Evolutionary conservation across 2,888 invertebrate genomes (phyloP).

Genomic region (Eupithecia subfuscata): DNA sequence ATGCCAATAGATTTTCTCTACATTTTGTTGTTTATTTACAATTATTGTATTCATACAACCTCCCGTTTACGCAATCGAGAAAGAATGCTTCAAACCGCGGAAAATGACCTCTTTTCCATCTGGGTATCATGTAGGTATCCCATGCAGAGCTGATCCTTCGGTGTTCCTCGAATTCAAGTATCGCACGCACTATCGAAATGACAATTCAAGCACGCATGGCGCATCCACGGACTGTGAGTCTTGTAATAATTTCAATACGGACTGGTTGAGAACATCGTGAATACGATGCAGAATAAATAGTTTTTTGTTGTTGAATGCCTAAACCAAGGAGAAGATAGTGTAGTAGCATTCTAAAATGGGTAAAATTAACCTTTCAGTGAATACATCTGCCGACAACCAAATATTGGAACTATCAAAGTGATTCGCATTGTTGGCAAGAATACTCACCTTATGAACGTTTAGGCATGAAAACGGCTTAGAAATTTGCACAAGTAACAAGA

Average conservation of each 20-base stretch:
- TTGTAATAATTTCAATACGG: background rate
- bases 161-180: constrained; percentile 7
- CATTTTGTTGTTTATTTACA: constrained; percentile 4
- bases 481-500: constrained; percentile 67
- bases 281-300: background rate
- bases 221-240: constrained; percentile 47
- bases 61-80: background rate
- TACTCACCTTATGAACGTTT: constrained; percentile 78
- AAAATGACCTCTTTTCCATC: background rate
- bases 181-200: constrained; percentile 16
- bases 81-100: background rate
- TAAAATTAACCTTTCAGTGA: constrained; percentile 70
- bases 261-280: background rate
- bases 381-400: constrained; percentile 73
- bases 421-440: constrained; percentile 26
- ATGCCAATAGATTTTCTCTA: background rate
- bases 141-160: background rate
- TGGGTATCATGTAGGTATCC: background rate
- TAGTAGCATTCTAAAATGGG: constrained; percentile 17
- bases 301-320: background rate
- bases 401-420: constrained; percentile 48
- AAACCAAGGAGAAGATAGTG: constrained; percentile 14
- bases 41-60: background rate
- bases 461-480: constrained; percentile 78
- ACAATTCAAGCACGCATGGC: constrained; percentile 72